A percentile compares a stretch with the other conserved stretches of the same genome.
Conservation (phyloP, 2,113 vertebrate species). For the Colossoma macropomum region DNA sequence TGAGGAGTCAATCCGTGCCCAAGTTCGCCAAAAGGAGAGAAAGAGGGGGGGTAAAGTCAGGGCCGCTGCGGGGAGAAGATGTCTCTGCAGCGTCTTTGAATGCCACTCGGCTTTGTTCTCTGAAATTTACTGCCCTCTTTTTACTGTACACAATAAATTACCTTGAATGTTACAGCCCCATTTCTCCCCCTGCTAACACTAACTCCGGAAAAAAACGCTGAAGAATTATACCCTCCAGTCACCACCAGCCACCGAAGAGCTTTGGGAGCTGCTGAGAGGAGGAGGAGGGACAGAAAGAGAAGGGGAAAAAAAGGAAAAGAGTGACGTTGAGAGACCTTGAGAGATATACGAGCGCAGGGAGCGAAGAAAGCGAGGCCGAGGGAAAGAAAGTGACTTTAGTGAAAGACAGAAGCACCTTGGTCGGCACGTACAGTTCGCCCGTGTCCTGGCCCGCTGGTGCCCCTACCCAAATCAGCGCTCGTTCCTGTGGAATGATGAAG, state of each 20-base stretch:
- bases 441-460: constrained; percentile 19
- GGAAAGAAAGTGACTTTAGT: constrained; percentile 2
- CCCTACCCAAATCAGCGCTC: constrained; percentile 42
- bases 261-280: constrained; percentile 52
- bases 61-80: background rate
- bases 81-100: constrained; percentile 58
- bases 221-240: constrained; percentile 24
- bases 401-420: constrained; percentile 15
- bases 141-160: constrained; percentile 66
- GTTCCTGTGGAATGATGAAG: constrained; percentile 42
- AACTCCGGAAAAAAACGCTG: constrained; percentile 38
- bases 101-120: constrained; percentile 57
- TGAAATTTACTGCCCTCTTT: constrained; percentile 60
- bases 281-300: background rate
- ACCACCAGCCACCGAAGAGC: background rate
- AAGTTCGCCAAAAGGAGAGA: background rate
- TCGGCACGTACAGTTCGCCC: background rate
- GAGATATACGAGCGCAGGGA: background rate
- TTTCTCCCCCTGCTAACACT: constrained; percentile 60
- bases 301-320: background rate
- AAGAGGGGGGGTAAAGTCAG: background rate
- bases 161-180: constrained; percentile 40
- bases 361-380: background rate
- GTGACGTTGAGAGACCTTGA: background rate
- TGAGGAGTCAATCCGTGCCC: constrained; percentile 5